Evolutionary conservation across 2,797 vertebrate genomes (phyloP).

Genomic region (Erethizon dorsatum): DNA sequence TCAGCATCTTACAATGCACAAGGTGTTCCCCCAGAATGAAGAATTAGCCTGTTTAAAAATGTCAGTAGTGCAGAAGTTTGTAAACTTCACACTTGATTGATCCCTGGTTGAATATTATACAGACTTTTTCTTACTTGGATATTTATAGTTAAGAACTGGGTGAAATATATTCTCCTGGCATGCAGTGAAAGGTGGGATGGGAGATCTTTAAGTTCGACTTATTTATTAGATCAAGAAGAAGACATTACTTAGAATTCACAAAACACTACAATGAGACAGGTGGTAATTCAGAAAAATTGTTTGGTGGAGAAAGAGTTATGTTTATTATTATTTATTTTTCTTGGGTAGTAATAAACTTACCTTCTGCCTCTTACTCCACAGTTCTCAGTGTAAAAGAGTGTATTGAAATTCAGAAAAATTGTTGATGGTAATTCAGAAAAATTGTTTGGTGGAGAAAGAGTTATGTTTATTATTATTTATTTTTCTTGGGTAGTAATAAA

Average conservation of each 20-base stretch:
- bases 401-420: too few species aligned
- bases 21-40: not conserved
- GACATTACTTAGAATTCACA: conserved; percentile 4
- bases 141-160: not conserved
- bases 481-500: conserved; percentile 4
- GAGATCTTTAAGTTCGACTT: not conserved
- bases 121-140: not conserved
- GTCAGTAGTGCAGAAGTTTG: not conserved
- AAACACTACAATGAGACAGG: not conserved
- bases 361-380: not conserved
- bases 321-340: conserved; percentile 16
- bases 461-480: not conserved
- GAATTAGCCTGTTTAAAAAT: not conserved
- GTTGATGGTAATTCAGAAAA: conserved; percentile 20
- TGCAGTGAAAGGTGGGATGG: not conserved
- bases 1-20: not conserved
- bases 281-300: conserved; percentile 14
- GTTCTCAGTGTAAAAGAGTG: not conserved
- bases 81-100: not conserved
- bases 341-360: not conserved
- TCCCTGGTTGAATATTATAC: not conserved
- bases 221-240: conserved; percentile 35
- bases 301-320: not conserved
- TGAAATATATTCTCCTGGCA: not conserved
- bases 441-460: conserved; percentile 7